phyloP scores from a whole-genome alignment of 1,140 invertebrate genomes.

The Brachionus sp. region DNA sequence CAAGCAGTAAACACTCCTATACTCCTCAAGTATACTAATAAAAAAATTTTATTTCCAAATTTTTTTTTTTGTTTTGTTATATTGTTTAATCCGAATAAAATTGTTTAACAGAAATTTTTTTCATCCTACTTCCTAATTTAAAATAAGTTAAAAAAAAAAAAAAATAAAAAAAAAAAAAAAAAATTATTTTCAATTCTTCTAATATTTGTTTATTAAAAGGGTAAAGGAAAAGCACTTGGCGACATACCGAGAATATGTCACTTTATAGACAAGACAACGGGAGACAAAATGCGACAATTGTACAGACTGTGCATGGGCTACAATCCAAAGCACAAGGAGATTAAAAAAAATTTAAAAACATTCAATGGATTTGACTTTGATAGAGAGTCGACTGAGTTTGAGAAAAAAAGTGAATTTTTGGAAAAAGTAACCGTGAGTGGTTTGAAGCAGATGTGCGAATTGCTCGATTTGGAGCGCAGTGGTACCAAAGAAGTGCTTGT shows the following conservation, averaged over 20 bases:
- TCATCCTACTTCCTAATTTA: background rate
- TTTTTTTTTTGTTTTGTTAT: background rate
- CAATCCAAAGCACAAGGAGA: conserved; percentile 54
- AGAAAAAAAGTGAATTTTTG: conserved; percentile 51
- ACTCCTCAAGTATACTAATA: conserved; percentile 50
- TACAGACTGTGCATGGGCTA: conserved; percentile 55
- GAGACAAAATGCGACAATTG: conserved; percentile 56
- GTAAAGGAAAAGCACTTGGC: conserved; percentile 55
- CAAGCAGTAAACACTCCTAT: conserved; percentile 46
- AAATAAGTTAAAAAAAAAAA: background rate
- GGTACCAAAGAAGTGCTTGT: conserved; percentile 56
- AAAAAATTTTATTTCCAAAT: background rate
- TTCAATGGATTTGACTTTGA: conserved; percentile 59
- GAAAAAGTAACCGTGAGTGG: conserved; percentile 51
- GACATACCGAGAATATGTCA: conserved; percentile 58
- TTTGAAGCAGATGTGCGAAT: conserved; percentile 54
- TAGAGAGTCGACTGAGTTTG: conserved; percentile 55
- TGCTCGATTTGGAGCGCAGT: conserved; percentile 52
- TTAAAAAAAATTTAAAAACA: conserved; percentile 58
- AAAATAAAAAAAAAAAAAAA: background rate
- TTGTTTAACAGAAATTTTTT: background rate
- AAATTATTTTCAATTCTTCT: too few relatives aligned
- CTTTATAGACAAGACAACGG: conserved; percentile 51
- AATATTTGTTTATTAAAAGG: conserved; percentile 51
- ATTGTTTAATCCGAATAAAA: conserved; percentile 11